Conservation (phyloP, 2,888 invertebrate species). For the Hydrotaea cyrtoneurina region DNA sequence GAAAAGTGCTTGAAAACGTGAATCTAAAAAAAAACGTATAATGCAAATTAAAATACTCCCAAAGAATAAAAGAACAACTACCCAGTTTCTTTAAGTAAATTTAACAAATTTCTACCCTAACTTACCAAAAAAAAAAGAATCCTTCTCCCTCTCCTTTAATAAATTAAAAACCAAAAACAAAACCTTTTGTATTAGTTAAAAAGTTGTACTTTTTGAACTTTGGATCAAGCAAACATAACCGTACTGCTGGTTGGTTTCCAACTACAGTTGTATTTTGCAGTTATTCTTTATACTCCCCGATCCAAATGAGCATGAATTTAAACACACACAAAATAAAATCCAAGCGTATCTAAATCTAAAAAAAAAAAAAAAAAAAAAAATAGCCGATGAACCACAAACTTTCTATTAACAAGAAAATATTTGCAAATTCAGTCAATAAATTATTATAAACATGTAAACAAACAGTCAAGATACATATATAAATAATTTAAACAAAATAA, state of each 20-base stretch:
- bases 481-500: background rate
- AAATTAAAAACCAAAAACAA: too few relatives aligned
- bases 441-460: too few relatives aligned
- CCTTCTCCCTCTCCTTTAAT: background rate
- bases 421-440: constrained; percentile 26
- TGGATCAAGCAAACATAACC: constrained; percentile 10
- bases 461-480: background rate
- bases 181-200: background rate
- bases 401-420: background rate
- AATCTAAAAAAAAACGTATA: background rate
- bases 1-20: constrained; percentile 12
- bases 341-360: constrained; percentile 8
- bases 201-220: constrained; percentile 22
- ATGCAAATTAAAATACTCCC: too few relatives aligned
- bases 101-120: background rate
- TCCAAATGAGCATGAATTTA: background rate
- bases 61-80: background rate
- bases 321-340: background rate
- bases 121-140: background rate
- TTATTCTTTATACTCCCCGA: constrained; percentile 30
- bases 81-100: background rate
- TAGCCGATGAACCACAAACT: background rate
- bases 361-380: background rate
- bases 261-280: constrained; percentile 50
- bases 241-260: background rate